These are phyloP conservation scores for Mayetiola destructor DNA, from an alignment of 2,888 invertebrate genomes.

Conservation along the genomic window DNA sequence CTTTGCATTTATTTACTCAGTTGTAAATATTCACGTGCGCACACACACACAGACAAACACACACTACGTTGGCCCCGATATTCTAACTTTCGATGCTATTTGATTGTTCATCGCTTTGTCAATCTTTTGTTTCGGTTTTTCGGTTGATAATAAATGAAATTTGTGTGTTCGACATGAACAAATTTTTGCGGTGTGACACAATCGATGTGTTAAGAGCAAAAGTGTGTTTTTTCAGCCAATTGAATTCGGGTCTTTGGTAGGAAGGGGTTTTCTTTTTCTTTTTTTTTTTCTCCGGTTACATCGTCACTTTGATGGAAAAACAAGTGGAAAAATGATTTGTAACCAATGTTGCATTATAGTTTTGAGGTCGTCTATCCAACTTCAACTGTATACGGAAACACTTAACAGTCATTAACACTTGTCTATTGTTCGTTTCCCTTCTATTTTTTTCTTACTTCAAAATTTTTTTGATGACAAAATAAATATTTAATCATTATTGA, in stretches of 20 bases:
- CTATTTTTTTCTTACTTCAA: background rate
- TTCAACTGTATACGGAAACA: background rate
- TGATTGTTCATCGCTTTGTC: background rate
- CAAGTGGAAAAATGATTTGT: conserved; percentile 1
- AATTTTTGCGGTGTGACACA: conserved; percentile 9
- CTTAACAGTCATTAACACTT: background rate
- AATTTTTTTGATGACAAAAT: background rate
- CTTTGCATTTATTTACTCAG: conserved; percentile 1
- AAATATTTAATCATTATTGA: background rate
- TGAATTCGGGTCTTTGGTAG: background rate
- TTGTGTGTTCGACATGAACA: background rate
- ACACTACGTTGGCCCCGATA: background rate
- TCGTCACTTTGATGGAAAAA: no score
- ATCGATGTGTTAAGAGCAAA: conserved; percentile 10
- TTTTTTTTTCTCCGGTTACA: background rate
- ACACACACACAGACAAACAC: no score
- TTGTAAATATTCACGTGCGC: conserved; percentile 5
- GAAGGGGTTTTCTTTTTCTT: background rate
- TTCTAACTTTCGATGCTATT: no score
- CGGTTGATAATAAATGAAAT: no score
- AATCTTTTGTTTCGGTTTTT: background rate
- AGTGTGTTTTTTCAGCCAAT: conserved; percentile 8
- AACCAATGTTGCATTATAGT: background rate
- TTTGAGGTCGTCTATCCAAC: background rate
- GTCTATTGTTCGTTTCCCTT: background rate